Conservation (phyloP, 2,888 invertebrate species). For the Drosophila affinis region DNA sequence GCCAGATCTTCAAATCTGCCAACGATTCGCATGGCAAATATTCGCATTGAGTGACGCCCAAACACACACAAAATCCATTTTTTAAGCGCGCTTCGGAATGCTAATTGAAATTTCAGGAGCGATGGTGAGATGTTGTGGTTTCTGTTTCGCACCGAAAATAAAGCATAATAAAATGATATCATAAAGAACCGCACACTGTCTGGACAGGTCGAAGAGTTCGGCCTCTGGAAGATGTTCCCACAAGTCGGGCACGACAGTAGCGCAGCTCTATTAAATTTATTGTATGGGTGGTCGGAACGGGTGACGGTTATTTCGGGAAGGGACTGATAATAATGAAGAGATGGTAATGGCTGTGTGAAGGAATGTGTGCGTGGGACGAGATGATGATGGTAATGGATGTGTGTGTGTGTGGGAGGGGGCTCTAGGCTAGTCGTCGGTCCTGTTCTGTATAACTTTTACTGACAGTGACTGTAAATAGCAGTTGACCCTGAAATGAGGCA, state of each 20-base stretch:
- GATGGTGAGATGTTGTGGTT: constrained; percentile 1
- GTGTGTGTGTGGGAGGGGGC: constrained; percentile 14
- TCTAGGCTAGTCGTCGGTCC: neutral
- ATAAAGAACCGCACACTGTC: constrained; percentile 1
- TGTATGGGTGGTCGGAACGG: neutral
- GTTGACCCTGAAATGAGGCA: constrained; percentile 66
- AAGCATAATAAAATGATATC: constrained; percentile 34
- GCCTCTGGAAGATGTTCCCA: constrained; percentile 23
- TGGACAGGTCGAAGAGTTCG: constrained; percentile 12
- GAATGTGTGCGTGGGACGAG: constrained; percentile 52
- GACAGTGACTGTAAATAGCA: constrained; percentile 53
- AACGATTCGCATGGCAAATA: neutral
- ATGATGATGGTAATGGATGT: constrained; percentile 43
- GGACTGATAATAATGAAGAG: constrained; percentile 14
- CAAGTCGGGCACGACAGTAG: constrained; percentile 9
- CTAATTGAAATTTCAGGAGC: constrained; percentile 51
- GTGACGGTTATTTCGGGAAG: constrained; percentile 48
- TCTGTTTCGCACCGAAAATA: constrained; percentile 17
- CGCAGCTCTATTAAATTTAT: constrained; percentile 24
- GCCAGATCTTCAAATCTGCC: neutral
- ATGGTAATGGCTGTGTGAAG: constrained; percentile 54
- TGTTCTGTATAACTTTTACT: constrained; percentile 18
- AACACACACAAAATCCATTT: constrained; percentile 19
- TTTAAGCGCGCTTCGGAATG: neutral
- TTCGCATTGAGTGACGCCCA: constrained; percentile 26